phyloP scores from a whole-genome alignment of 2,888 invertebrate species.

The Phyllotreta cruciferae region DNA sequence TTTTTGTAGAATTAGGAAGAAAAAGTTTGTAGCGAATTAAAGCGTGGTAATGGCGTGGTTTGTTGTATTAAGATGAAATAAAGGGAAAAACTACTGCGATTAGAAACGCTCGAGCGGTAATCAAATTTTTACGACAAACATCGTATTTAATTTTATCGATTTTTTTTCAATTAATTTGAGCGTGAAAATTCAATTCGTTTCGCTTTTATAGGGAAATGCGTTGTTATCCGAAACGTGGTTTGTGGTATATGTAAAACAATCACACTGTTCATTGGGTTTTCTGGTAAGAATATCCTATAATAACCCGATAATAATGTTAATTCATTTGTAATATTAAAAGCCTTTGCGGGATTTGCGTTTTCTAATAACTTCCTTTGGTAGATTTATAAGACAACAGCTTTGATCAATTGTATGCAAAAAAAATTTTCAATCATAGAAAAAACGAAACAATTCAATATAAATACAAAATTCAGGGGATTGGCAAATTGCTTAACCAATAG shows the following conservation, averaged over 20 bases:
- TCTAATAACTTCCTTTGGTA: no score
- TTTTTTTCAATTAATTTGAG: background rate
- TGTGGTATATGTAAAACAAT: slow-evolving; percentile 15
- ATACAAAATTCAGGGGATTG: slow-evolving; percentile 10
- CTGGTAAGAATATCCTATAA: no score
- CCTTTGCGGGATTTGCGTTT: no score
- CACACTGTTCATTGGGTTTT: slow-evolving; percentile 5
- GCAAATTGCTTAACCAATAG: slow-evolving; percentile 13
- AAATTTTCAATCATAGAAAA: background rate
- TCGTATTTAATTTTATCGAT: background rate
- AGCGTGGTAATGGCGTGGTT: background rate
- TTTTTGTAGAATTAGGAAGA: background rate
- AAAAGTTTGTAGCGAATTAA: background rate
- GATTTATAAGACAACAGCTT: no score
- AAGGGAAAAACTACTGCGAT: background rate
- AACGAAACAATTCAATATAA: background rate
- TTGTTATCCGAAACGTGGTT: slow-evolving; percentile 18
- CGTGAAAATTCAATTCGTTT: slow-evolving; percentile 18
- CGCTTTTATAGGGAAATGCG: slow-evolving; percentile 21
- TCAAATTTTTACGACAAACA: slow-evolving; percentile 2
- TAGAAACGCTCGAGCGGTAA: background rate
- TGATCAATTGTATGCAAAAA: no score
- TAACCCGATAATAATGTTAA: no score
- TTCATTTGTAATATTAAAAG: no score
- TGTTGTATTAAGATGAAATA: slow-evolving; percentile 1